Percentiles rank a stretch among this genome's conserved stretches.
These are phyloP conservation scores for Perithous albicinctus DNA, from an alignment of 2,888 invertebrate species.

Conservation along the genomic window DNA sequence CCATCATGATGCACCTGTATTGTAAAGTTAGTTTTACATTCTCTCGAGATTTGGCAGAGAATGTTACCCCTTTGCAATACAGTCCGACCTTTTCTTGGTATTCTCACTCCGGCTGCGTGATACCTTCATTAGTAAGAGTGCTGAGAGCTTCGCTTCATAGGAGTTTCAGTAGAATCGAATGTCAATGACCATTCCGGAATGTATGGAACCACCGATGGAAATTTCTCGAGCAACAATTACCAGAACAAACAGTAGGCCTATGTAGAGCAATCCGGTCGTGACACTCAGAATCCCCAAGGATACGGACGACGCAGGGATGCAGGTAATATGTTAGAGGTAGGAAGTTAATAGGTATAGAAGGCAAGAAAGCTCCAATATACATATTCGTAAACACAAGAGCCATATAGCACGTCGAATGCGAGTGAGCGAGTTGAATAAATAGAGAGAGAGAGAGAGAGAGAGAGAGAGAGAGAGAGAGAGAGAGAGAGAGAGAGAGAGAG, in stretches of 20 bases:
- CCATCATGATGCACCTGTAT: neutral
- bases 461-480: neutral
- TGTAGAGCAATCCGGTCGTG: conserved; percentile 49
- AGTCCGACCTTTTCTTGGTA: neutral
- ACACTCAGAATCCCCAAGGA: conserved; percentile 58
- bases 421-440: conserved; percentile 7
- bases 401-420: conserved; percentile 14
- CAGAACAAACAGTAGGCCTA: conserved; percentile 6
- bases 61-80: neutral
- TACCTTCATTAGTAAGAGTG: too few species aligned
- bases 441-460: neutral
- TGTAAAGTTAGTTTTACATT: conserved; percentile 1
- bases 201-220: conserved; percentile 14
- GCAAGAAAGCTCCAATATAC: conserved; percentile 37
- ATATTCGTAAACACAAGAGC: conserved; percentile 41
- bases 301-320: conserved; percentile 32
- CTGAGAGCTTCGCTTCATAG: too few species aligned
- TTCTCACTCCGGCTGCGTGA: neutral
- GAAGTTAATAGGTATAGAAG: conserved; percentile 5
- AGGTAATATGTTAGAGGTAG: conserved; percentile 17
- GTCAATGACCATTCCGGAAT: conserved; percentile 24
- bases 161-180: conserved; percentile 41
- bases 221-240: conserved; percentile 49
- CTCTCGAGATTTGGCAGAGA: neutral
- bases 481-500: conserved; percentile 8